Conservation (phyloP, 2,113 vertebrate species). For the Psettodes erumei region DNA sequence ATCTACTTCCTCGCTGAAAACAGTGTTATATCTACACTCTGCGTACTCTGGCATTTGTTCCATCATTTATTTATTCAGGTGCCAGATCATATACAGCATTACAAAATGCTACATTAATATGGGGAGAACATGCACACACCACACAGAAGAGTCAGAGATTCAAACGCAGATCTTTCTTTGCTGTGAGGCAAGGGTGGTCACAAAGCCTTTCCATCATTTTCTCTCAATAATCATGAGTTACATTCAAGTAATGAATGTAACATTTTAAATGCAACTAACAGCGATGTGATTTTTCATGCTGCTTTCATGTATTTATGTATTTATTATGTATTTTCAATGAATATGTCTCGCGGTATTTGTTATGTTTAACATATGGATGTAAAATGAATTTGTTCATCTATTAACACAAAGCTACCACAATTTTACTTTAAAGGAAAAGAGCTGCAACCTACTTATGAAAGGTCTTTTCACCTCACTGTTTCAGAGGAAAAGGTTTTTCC, state of each 20-base stretch:
- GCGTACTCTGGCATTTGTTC: neutral
- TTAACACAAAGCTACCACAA: slow-evolving; percentile 3
- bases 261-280: neutral
- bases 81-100: neutral
- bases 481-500: neutral
- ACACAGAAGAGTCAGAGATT: neutral
- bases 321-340: too few species aligned
- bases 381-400: neutral
- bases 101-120: neutral
- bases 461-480: slow-evolving; percentile 11
- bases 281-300: slow-evolving; percentile 7
- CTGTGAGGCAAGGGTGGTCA: neutral
- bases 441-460: neutral
- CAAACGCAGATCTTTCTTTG: neutral
- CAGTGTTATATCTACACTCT: slow-evolving; percentile 16
- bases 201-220: slow-evolving; percentile 6
- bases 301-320: neutral
- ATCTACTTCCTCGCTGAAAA: slow-evolving; percentile 21
- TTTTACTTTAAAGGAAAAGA: slow-evolving; percentile 3
- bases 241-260: slow-evolving; percentile 2
- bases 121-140: neutral
- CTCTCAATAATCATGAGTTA: too few species aligned
- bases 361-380: slow-evolving; percentile 1
- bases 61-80: neutral
- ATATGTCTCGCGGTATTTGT: too few species aligned